Evolutionary conservation across 2,888 invertebrate genomes (phyloP), one percentile per base, ranked within the genome.

Genomic region (Plagodis pulveraria): DNA sequence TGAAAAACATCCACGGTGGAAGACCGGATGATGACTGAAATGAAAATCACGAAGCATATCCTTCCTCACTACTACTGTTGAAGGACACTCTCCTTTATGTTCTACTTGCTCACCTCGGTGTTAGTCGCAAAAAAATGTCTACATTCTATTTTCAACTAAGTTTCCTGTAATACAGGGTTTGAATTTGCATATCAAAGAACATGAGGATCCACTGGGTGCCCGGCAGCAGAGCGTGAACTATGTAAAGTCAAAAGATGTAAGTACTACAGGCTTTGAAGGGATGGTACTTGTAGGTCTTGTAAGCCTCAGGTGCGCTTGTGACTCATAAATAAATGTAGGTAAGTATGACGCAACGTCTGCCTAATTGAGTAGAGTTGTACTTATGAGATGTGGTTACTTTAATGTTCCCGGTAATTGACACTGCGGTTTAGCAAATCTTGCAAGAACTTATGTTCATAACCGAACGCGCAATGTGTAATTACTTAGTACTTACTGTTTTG

Each of bases 81-180:
- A 91, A 91, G 91, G 91, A 91, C 89, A 77, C 83, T 82, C 80
- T 84, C 81, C 83, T 86, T 87, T 88, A 81, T 89, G 78, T 80
- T 73, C 79, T 76, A 87, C 77, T 87, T 86, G 90, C 77, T 89
- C 85, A 89, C 89, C 88, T 91, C 83, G 85, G 72, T 63, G 64
- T 72, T 61, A 61, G 56, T 61, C 6, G n/a, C 34, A 40, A 53
- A 41, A 53, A 35, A 35, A 49, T 41, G 33, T 36, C 55, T 56
- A 48, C 49, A 56, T 42, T 11, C 41, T 10, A 64, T 48, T 61
- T 50, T 50, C 33, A 62, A 41, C 47, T 57, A 35, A 62, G 45
- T 41, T 10, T 5, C n/a, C 44, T 45, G 10, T 36, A 61, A 9
- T 11, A 72, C 78, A 85, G 71, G 72, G 80, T 66, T 68, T 56